These are phyloP conservation scores for Aromia moschata DNA, from an alignment of 2,888 invertebrate genomes.

Conservation along the genomic window DNA sequence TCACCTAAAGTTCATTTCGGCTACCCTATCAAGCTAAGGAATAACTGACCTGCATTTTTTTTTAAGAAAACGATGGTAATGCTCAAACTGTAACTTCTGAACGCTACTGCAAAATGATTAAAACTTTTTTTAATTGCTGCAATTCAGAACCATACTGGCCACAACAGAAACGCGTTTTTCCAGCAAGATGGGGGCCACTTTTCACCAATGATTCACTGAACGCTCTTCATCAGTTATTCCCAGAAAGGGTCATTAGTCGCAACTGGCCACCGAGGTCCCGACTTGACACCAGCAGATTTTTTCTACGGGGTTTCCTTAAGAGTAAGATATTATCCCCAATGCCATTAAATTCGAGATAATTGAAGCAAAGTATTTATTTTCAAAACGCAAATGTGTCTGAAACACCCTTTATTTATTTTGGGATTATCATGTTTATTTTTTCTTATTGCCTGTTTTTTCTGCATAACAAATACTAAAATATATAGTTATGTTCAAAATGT, in stretches of 20 bases:
- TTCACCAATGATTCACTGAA: constrained; percentile 40
- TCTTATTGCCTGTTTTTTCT: too few relatives aligned
- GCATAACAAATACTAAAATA: too few relatives aligned
- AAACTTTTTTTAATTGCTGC: neutral
- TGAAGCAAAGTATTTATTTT: constrained; percentile 34
- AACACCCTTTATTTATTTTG: neutral
- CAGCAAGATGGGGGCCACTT: neutral
- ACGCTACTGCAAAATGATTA: constrained; percentile 4
- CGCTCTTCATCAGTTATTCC: constrained; percentile 34
- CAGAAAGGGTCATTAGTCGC: constrained; percentile 42
- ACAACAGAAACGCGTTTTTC: neutral
- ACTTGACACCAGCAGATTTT: constrained; percentile 43
- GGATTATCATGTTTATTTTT: too few relatives aligned
- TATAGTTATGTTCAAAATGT: too few relatives aligned
- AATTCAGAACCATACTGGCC: constrained; percentile 14
- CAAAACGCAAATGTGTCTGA: neutral
- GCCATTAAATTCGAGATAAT: constrained; percentile 27
- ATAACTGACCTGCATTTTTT: too few relatives aligned
- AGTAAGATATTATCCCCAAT: constrained; percentile 43
- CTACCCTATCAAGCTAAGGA: too few relatives aligned
- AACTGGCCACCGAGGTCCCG: constrained; percentile 41
- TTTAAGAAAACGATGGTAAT: neutral
- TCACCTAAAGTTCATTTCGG: too few relatives aligned
- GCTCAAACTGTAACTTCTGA: neutral
- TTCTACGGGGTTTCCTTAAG: constrained; percentile 40